Base-by-base conservation (phyloP, 2,888 invertebrate species). In the Autographa pulchrina region DNA sequence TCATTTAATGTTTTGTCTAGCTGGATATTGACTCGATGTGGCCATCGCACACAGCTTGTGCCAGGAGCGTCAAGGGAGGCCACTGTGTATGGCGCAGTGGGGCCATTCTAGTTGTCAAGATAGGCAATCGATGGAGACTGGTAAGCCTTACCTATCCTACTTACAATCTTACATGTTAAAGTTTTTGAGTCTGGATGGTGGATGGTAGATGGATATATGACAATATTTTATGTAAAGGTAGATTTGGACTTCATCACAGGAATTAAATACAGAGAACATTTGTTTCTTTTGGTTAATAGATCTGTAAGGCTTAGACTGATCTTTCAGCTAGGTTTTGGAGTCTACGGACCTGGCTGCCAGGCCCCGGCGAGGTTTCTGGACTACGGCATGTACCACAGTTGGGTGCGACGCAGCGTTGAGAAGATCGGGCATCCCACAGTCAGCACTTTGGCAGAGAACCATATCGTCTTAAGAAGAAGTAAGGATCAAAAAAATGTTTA, bases 341-440 rank as follows among this genome's bases (percentile, higher is more conserved):
- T 92, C 0, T 84, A 88, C 58, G 93, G 93, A 0, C 92, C 92
- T 0, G 93, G 93, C 0, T 92, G 93, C 62, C 73, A 80, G 0
- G 84, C 90, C 0, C 92, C 92, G 0, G 86, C 92, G 0, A 77
- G 92, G 32, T 93, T 92, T 73, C n/a, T 92, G 13, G 92, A 92
- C 84, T 92, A 92, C 76, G 88, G 88, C 0, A 81, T 82, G 83
- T 86, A 89, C 68, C 78, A 85, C 43, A 68, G 66, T 0, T 92
- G 92, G 92, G 87, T 92, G 18, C 62, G 75, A 3, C 65, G 62
- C 4, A 88, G 77, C 70, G 61, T 91, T 3, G 61, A 72, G 16
- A 82, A 85, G 66, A 85, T 90, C 7, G 92, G 92, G 1, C 78
- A 25, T 56, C 88, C 92, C 0, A 81, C 92, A 6, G 72, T 92